Conservation (phyloP, 2,797 vertebrate species). For the Anisognathus igniventris region DNA sequence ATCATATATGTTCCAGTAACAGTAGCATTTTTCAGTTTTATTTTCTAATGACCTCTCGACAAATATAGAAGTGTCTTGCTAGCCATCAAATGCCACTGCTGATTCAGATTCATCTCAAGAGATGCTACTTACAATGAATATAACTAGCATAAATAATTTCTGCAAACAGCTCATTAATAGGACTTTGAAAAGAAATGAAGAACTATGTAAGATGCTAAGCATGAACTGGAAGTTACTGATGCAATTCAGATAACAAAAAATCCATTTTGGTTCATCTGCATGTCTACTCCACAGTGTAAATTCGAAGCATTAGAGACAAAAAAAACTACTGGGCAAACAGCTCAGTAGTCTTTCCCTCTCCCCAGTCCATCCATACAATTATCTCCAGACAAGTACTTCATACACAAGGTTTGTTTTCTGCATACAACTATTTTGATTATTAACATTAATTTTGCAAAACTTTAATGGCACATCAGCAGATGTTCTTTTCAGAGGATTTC, state of each 20-base stretch:
- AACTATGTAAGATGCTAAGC: neutral
- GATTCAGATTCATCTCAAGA: neutral
- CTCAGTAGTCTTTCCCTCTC: neutral
- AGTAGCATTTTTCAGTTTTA: neutral
- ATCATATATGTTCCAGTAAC: neutral
- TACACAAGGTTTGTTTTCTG: neutral
- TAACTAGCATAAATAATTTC: neutral
- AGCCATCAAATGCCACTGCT: neutral
- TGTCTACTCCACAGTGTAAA: neutral
- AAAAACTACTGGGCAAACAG: neutral
- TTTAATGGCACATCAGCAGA: conserved; percentile 24
- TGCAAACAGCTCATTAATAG: neutral
- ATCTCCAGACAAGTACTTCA: neutral
- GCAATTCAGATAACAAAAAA: neutral
- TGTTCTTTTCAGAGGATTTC: conserved; percentile 57
- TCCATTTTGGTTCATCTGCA: neutral
- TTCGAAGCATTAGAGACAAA: neutral
- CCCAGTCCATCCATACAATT: neutral
- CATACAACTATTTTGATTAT: neutral
- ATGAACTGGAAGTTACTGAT: neutral
- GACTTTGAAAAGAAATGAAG: neutral
- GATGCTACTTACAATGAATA: neutral
- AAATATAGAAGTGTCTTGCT: neutral
- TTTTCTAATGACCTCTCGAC: neutral
- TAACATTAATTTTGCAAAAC: neutral